Base-by-base conservation (phyloP, 2,888 invertebrate genomes). In the Anoplius nigerrimus region DNA sequence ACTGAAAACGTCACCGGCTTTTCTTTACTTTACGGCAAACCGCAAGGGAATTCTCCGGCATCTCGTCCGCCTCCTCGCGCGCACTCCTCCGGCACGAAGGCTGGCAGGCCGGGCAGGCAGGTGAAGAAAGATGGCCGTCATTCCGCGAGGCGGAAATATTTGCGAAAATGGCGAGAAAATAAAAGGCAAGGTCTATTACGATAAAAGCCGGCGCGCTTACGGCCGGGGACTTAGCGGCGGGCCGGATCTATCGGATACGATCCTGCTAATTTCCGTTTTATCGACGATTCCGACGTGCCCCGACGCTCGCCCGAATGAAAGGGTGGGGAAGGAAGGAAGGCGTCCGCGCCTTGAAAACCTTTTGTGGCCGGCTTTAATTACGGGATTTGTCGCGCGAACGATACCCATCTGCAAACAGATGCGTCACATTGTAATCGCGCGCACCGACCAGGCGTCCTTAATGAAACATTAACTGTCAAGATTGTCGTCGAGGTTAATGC, bases 21-120 rank as follows among this genome's bases (percentile, higher is more conserved):
- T 48, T 48, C 48, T 48, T 48, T 48, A 48, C n/a, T 48, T 48
- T 48, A 34, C 34, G 48, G 48, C 48, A 34, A 34, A 48, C 48
- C 48, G 48, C 48, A 48, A 48, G 48, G 48, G n/a, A 16, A 18
- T 48, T 48, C 48, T 48, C 48, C n/a, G 13, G 46, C 34, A 6
- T 1, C 34, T 11, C 34, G 11, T 34, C 6, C 8, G n/a, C 34
- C 34, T 34, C 34, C 34, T 13, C 6, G 4, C 34, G 11, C 6
- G 3, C 24, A 2, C 24, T 6, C 24, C 24, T 24, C 24, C 6
- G 34, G 34, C n/a, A n/a, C n/a, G n/a, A n/a, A n/a, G n/a, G n/a
- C n/a, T 42, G 42, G 42, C 6, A 42, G 42, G 42, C 13, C 42
- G 42, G 42, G 13, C 16, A 48, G 18, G 18, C 48, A 48, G 48